A percentile compares a stretch with the other conserved stretches of the same genome.
Conservation (phyloP, 2,888 invertebrate species). For the Trachelus stipa region DNA sequence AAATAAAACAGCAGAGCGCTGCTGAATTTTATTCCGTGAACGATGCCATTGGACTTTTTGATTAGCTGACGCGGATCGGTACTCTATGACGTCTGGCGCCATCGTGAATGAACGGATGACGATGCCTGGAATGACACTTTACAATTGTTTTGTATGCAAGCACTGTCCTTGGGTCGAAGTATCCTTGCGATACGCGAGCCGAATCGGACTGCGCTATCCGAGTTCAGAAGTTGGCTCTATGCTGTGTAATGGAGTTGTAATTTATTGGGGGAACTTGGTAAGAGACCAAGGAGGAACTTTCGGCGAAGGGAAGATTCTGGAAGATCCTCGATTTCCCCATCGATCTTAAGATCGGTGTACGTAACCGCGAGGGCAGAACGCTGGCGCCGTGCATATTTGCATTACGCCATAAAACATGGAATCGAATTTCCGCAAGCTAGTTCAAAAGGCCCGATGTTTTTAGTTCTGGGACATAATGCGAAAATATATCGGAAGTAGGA, state of each 20-base stretch:
- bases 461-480: background rate
- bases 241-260: background rate
- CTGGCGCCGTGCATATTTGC: conserved; percentile 33
- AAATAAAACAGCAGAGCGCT: background rate
- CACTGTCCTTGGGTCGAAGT: conserved; percentile 13
- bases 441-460: background rate
- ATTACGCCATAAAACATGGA: conserved; percentile 30
- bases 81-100: conserved; percentile 28
- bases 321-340: background rate
- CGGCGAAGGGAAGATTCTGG: background rate
- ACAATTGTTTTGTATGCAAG: conserved; percentile 26
- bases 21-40: conserved; percentile 14
- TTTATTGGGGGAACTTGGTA: background rate
- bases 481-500: background rate
- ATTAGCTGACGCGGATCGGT: conserved; percentile 17
- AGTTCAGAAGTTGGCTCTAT: background rate
- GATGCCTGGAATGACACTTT: conserved; percentile 25
- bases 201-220: background rate
- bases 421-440: conserved; percentile 10
- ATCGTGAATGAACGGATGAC: conserved; percentile 27
- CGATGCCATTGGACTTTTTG: conserved; percentile 6
- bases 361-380: background rate
- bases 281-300: background rate
- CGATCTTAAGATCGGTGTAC: background rate
- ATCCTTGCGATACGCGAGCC: conserved; percentile 7